Base-by-base conservation (phyloP, 1,140 invertebrate species). In the Zaprionus ghesquierei region DNA sequence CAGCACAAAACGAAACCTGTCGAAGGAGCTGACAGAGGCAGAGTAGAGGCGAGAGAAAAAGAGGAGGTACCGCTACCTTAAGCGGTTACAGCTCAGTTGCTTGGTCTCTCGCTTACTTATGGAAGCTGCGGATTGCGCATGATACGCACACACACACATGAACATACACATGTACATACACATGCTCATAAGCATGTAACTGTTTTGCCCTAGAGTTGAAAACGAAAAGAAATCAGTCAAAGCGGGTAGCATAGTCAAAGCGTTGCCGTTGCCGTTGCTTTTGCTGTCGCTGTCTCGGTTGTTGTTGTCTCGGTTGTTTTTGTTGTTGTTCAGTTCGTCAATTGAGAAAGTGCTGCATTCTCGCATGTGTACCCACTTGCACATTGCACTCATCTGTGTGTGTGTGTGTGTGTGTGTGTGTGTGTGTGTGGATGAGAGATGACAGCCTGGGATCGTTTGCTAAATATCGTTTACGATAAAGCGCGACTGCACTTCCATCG, bases 271-370 rank as follows among this genome's bases (percentile, higher is more conserved):
- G 33, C 49, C 56, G 55, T 58, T 35, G 33, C 12, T 31, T 6
- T 29, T 9, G 29, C 75, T 75, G 77, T 84, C 75, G 75, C n/a
- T n/a, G n/a, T n/a, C n/a, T n/a, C n/a, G n/a, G n/a, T n/a, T n/a
- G n/a, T n/a, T n/a, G n/a, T n/a, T n/a, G n/a, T n/a, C n/a, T n/a
- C n/a, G n/a, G n/a, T 71, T 38, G 35, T n/a, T 38, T 13, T 8
- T 38, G 33, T 79, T 75, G 74, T 79, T 73, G 72, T 79, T 79
- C 64, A 44, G 61, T 46, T 61, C 53, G 77, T 33, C 69, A 70
- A 77, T 85, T 74, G 69, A 68, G 77, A 85, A 84, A 84, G 81
- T 82, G 61, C 64, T 33, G 15, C 51, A n/a, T 55, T 65, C 23
- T 33, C 13, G 10, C 13, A 23, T 13, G 31, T 31, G 18, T 25